phyloP scores from a whole-genome alignment of 2,888 invertebrate species.

The Drosophila trichaetosa region DNA sequence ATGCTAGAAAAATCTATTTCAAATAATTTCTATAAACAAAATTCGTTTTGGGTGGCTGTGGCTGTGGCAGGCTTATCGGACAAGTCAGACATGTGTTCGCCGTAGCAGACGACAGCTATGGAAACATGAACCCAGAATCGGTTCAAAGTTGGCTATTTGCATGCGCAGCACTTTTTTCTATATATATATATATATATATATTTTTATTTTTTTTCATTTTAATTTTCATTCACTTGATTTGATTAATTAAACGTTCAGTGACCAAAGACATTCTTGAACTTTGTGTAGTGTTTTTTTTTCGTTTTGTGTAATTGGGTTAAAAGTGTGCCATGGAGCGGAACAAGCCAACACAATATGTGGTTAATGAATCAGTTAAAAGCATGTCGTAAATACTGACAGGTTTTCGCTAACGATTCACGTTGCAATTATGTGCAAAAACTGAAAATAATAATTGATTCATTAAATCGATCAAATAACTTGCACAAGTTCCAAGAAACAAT shows the following conservation, averaged over 20 bases:
- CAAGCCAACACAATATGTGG: slow-evolving; percentile 25
- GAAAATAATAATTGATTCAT: slow-evolving; percentile 37
- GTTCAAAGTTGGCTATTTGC: slow-evolving; percentile 48
- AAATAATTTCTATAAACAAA: slow-evolving; percentile 13
- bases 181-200: background rate
- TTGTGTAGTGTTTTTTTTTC: background rate
- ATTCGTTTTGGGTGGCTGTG: background rate
- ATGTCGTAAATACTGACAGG: slow-evolving; percentile 29
- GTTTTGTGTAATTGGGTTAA: slow-evolving; percentile 20
- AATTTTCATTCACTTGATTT: slow-evolving; percentile 28
- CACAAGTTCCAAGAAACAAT: slow-evolving; percentile 66
- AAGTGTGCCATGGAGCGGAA: slow-evolving; percentile 58
- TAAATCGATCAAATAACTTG: slow-evolving; percentile 37
- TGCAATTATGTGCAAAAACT: slow-evolving; percentile 29
- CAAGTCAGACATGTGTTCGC: slow-evolving; percentile 35
- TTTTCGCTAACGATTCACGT: slow-evolving; percentile 37
- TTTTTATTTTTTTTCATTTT: background rate
- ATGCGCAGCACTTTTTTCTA: slow-evolving; percentile 11
- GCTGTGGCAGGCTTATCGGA: slow-evolving; percentile 36
- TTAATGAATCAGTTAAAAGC: slow-evolving; percentile 6
- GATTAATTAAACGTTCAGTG: slow-evolving; percentile 52
- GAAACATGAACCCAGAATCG: slow-evolving; percentile 7
- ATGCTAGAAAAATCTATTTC: slow-evolving; percentile 22
- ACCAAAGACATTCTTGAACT: slow-evolving; percentile 56
- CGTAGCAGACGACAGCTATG: background rate